phyloP scores from a whole-genome alignment of 2,888 invertebrate species.

The Rosalia funebris region DNA sequence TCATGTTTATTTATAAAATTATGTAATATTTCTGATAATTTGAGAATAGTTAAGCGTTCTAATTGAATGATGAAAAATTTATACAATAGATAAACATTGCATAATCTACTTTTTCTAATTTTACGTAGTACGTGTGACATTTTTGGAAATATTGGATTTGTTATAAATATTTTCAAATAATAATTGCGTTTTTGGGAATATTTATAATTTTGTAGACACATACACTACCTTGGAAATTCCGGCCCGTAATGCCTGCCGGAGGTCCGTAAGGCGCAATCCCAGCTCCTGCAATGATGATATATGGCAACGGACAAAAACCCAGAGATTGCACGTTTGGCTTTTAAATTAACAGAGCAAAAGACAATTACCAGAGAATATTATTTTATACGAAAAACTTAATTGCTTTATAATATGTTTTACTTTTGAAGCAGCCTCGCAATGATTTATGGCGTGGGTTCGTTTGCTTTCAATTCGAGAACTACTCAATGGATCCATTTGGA shows the following conservation, averaged over 20 bases:
- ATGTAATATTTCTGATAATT: too few species aligned
- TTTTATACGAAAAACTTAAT: slow-evolving; percentile 56
- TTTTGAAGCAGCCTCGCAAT: slow-evolving; percentile 43
- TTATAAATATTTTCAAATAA: too few species aligned
- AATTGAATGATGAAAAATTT: too few species aligned
- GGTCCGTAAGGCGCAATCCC: slow-evolving; percentile 2
- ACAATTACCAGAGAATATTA: slow-evolving; percentile 54
- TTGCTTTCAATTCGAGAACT: slow-evolving; percentile 41
- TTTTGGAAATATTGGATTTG: too few species aligned
- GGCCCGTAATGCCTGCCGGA: slow-evolving; percentile 1
- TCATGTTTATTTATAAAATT: too few species aligned
- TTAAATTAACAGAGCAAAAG: slow-evolving; percentile 52
- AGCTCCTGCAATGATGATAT: slow-evolving; percentile 42
- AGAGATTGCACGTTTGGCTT: slow-evolving; percentile 49
- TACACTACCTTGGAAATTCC: too few species aligned
- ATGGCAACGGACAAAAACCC: slow-evolving; percentile 42
- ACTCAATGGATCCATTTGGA: slow-evolving; percentile 30
- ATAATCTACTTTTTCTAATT: too few species aligned
- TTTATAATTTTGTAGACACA: too few species aligned
- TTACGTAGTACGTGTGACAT: too few species aligned
- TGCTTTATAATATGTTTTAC: slow-evolving; percentile 55
- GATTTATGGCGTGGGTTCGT: slow-evolving; percentile 50
- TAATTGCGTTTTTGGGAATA: too few species aligned
- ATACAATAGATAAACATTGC: too few species aligned
- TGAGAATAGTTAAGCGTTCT: too few species aligned